A percentile compares a stretch with the other conserved stretches of the same genome.
Conservation (phyloP, 2,888 invertebrate species). For the Halictus ligatus region DNA sequence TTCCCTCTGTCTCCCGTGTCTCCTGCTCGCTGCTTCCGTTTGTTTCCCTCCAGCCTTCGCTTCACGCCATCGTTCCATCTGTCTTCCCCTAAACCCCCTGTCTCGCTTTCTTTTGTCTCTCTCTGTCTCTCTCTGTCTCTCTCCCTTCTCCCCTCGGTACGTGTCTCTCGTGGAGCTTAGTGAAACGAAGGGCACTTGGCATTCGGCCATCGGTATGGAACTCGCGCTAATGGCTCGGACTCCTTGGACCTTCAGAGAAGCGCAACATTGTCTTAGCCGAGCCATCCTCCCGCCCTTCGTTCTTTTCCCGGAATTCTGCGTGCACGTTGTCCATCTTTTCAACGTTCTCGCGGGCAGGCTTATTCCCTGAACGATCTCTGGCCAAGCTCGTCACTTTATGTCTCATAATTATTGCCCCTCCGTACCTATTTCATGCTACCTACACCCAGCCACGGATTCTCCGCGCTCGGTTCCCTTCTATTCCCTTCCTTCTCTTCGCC, state of each 20-base stretch:
- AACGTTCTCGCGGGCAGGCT: constrained; percentile 53
- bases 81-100: background rate
- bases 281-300: constrained; percentile 35
- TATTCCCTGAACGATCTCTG: constrained; percentile 70
- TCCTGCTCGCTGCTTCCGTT: constrained; percentile 27
- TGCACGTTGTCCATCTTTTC: constrained; percentile 61
- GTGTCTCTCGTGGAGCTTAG: constrained; percentile 50
- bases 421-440: constrained; percentile 75
- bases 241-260: constrained; percentile 76
- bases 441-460: constrained; percentile 45
- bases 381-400: constrained; percentile 82
- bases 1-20: constrained; percentile 20
- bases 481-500: background rate
- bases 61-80: background rate
- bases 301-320: constrained; percentile 70
- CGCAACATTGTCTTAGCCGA: constrained; percentile 73
- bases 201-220: constrained; percentile 71
- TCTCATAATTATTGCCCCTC: constrained; percentile 82
- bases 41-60: constrained; percentile 24
- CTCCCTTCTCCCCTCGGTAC: constrained; percentile 33
- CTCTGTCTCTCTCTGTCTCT: too few species aligned
- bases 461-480: constrained; percentile 17
- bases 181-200: constrained; percentile 67
- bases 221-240: constrained; percentile 71
- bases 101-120: background rate